Base-by-base conservation (phyloP, 2,797 vertebrate species). In the Todus mexicanus region DNA sequence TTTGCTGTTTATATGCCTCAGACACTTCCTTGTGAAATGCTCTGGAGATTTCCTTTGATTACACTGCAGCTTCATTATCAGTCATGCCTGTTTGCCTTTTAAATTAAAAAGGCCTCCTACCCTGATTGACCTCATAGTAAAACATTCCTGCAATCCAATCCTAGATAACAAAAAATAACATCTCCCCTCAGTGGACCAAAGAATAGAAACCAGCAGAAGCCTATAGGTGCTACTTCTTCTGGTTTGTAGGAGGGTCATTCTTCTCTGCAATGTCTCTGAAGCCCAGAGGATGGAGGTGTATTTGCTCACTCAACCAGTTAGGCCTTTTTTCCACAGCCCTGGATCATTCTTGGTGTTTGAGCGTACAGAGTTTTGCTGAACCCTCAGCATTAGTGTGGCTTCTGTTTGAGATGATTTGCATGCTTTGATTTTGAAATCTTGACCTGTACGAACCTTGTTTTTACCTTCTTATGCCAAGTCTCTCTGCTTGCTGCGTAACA, bases 81-180 rank as follows among this genome's bases (percentile, higher is more conserved):
- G 90, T 74, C 87, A 81, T 89, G 91, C 64, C 66, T 95, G 94
- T 91, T 90, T 97, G 93, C 94, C 95, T 96, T 96, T 96, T 93
- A 91, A 73, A 63, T 93, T 94, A 82, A 87, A 91, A 92, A 75
- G 88, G 89, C 74, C 87, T 93, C 69, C 88, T 90, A 59, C 89
- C 63, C 79, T 70, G 85, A 72, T 40, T 80, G 85, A 89, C 86
- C 82, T 94, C 72, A 86, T 74, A 91, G 79, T 90, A 91, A 93
- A 91, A 63, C 94, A 83, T 90, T 95, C 94, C 95, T 84, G 84
- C 73, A 79, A 20, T 72, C 22, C 4, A 75, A 22, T 72, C 83
- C 70, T 59, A 80, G 92, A 92, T 74, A 94, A 87, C 90, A 48
- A 83, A 75, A 87, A 92, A 92, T 85, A 92, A 91, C 90, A 77